Evolutionary conservation across 2,797 vertebrate species (phyloP).

Genomic region (Pantherophis alleghaniensis): DNA sequence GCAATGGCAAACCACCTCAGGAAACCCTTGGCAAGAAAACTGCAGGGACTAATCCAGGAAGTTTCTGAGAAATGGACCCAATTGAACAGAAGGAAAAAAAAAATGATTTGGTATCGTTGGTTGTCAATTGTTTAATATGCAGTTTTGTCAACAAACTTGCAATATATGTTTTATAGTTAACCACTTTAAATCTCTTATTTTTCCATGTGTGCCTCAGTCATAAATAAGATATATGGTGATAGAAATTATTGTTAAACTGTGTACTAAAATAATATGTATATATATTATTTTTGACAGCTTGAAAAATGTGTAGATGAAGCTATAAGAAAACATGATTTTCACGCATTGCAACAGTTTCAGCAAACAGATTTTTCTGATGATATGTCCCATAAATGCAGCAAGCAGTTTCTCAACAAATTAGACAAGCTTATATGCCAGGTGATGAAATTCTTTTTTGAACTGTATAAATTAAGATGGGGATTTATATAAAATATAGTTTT

Average conservation of each 20-base stretch:
- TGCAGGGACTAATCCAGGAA: not conserved
- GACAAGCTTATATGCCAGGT: slow-evolving; percentile 86
- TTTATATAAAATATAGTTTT: not conserved
- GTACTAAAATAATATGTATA: slow-evolving; percentile 1
- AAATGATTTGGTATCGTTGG: not conserved
- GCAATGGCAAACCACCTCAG: not conserved
- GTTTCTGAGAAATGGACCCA: not conserved
- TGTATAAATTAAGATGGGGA: not conserved
- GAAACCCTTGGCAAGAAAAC: not conserved
- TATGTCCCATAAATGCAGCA: slow-evolving; percentile 80
- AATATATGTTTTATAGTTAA: not conserved
- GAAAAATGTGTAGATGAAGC: slow-evolving; percentile 83
- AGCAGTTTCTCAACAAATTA: slow-evolving; percentile 84
- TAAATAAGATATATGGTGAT: not conserved
- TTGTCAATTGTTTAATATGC: not conserved
- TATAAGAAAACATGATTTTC: slow-evolving; percentile 76
- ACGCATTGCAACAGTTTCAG: slow-evolving; percentile 76
- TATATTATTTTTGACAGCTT: slow-evolving; percentile 68
- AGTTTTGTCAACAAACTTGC: not conserved
- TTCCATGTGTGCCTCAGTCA: not conserved
- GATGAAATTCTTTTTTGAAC: slow-evolving; percentile 39
- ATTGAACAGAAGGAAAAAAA: not conserved
- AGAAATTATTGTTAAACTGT: not conserved
- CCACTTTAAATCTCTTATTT: not conserved
- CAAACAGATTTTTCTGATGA: slow-evolving; percentile 68